Evolutionary conservation across 1,140 invertebrate species (phyloP), one percentile per base, ranked within the genome.

Genomic region (Drosophila santomea): DNA sequence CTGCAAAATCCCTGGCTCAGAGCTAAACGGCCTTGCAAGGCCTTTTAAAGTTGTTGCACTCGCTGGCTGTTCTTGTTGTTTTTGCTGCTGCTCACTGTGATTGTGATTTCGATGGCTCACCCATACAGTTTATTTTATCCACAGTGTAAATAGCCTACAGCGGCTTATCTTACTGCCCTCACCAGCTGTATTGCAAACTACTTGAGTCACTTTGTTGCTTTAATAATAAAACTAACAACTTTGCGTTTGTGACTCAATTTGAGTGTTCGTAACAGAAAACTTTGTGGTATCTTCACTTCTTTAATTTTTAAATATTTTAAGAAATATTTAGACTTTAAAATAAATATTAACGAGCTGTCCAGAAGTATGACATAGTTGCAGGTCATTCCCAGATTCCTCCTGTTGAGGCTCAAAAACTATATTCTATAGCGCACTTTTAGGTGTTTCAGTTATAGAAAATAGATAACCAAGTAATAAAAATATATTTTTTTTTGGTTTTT

Each of bases 1-100:
- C 35, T 64, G 56, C 41, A 78, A 86, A 74, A 58, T 47, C 41
- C 64, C 57, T 61, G 63, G 62, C 80, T 86, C 47, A 55, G 50
- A 78, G 47, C 60, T 60, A 38, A 78, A 88, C 84, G 84, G 85
- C 84, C 84, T 88, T 88, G 84, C 84, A 88, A 88, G 84, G 84
- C 84, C 83, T 89, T 88, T 88, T 88, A 88, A 88, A 88, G 83
- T 88, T 86, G 82, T 88, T 86, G 83, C 83, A 86, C 78, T 74
- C 77, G 77, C 74, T 38, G 25, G 39, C 38, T 35, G 39, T 61
- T 78, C 43, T 78, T 76, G 57, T 39, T 43, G 48, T 52, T 17
- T 17, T 17, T 61, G 44, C 52, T 68, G 55, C 66, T 58, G 44
- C 52, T 76, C 57, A 73, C 63, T 72, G 61, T 55, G 48, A 56